Evolutionary conservation across 2,113 vertebrate genomes (phyloP).

Genomic region (Lagopus muta): DNA sequence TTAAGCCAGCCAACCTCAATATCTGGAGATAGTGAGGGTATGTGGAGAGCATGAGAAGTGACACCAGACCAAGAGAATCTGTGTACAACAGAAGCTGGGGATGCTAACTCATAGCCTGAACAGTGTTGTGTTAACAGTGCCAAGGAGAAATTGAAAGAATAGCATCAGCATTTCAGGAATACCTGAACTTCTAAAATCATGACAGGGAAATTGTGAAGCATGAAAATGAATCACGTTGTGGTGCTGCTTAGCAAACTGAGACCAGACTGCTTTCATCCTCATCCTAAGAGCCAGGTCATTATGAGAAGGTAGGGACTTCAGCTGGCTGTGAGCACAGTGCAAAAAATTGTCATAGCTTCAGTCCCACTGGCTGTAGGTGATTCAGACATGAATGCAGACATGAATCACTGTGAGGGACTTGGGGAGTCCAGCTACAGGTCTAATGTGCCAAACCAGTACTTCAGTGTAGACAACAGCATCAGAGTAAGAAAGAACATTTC

Average conservation of each 20-base stretch:
- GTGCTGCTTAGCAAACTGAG: background rate
- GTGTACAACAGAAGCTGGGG: accelerated
- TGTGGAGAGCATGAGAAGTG: background rate
- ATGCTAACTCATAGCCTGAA: background rate
- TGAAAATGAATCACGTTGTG: background rate
- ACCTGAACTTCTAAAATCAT: background rate
- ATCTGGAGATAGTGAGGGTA: no score
- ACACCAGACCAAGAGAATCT: background rate
- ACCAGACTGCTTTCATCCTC: background rate
- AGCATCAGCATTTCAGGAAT: background rate
- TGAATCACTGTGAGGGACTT: background rate
- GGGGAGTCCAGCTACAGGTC: background rate
- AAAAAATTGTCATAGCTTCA: background rate
- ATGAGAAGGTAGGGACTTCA: background rate
- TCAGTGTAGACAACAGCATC: background rate
- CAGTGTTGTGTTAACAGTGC: background rate
- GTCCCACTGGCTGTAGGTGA: accelerated
- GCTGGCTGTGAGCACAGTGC: background rate
- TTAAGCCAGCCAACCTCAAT: background rate
- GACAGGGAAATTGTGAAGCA: background rate
- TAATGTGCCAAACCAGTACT: background rate
- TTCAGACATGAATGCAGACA: no score
- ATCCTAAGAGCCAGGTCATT: background rate
- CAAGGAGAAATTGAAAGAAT: background rate
- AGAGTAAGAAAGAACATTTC: background rate